phyloP scores from a whole-genome alignment of 2,888 invertebrate species.

The Perdita meconis region DNA sequence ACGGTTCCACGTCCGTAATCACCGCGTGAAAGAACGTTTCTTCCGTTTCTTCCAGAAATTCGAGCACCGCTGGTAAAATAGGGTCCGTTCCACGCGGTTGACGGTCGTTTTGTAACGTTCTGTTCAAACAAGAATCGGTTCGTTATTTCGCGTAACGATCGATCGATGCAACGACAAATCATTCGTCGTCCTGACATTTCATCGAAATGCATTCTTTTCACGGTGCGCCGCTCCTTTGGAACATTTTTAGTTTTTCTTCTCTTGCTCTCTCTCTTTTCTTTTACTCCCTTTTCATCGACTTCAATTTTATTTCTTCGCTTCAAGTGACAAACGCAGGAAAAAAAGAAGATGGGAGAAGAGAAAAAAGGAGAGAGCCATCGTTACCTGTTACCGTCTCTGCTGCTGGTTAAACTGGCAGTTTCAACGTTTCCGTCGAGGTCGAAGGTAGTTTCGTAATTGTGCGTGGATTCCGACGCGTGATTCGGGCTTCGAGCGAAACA shows the following conservation, averaged over 20 bases:
- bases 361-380: neutral
- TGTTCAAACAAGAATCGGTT: neutral
- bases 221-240: too few relatives aligned
- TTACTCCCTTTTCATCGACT: too few relatives aligned
- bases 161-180: too few relatives aligned
- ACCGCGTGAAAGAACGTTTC: slow-evolving; percentile 95
- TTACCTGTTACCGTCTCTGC: slow-evolving; percentile 91
- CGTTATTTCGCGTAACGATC: neutral
- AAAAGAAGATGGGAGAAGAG: neutral
- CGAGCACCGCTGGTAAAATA: slow-evolving; percentile 96
- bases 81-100: slow-evolving; percentile 92
- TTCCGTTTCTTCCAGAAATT: slow-evolving; percentile 97
- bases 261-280: too few relatives aligned
- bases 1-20: slow-evolving; percentile 94
- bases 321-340: too few relatives aligned
- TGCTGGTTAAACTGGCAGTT: slow-evolving; percentile 92
- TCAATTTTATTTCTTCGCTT: too few relatives aligned
- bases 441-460: slow-evolving; percentile 93
- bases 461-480: slow-evolving; percentile 85
- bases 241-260: too few relatives aligned
- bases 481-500: slow-evolving; percentile 73
- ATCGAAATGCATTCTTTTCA: too few relatives aligned
- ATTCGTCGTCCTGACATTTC: too few relatives aligned
- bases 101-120: slow-evolving; percentile 72
- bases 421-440: slow-evolving; percentile 96